phyloP scores from a whole-genome alignment of 2,797 vertebrate species.

The Urosaurus nigricauda region DNA sequence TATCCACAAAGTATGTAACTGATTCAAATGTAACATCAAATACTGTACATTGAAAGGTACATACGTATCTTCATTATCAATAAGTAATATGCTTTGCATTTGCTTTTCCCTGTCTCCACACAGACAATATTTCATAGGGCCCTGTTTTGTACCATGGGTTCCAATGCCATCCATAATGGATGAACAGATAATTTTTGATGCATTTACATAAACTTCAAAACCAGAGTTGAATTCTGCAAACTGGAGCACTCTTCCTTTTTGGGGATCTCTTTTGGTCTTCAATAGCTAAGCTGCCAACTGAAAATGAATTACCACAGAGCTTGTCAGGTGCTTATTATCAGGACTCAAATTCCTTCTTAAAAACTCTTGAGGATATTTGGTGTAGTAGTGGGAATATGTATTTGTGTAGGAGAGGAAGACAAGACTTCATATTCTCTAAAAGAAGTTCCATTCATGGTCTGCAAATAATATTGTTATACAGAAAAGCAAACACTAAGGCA shows the following conservation, averaged over 20 bases:
- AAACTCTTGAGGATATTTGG: background rate
- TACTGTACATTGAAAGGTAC: too few species aligned
- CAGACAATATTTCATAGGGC: background rate
- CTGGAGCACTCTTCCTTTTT: background rate
- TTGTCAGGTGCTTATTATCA: background rate
- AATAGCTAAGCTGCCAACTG: background rate
- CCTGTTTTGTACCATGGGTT: background rate
- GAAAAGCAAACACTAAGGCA: slow-evolving; percentile 21
- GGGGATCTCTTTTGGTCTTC: slow-evolving; percentile 13
- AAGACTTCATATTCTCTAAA: background rate
- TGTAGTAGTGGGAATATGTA: background rate
- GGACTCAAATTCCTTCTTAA: background rate
- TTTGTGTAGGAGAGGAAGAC: background rate
- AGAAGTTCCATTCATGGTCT: slow-evolving; percentile 18
- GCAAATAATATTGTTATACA: slow-evolving; percentile 9
- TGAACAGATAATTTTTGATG: background rate
- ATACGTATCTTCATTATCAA: background rate
- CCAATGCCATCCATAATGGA: background rate
- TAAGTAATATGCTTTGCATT: background rate
- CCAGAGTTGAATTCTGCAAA: slow-evolving; percentile 12
- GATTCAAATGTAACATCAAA: background rate
- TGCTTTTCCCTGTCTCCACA: background rate
- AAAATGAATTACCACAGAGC: background rate
- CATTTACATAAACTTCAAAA: slow-evolving; percentile 31
- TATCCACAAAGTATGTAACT: background rate